Conservation (phyloP, 23 tunicate species). For the Ciona savignyi region DNA sequence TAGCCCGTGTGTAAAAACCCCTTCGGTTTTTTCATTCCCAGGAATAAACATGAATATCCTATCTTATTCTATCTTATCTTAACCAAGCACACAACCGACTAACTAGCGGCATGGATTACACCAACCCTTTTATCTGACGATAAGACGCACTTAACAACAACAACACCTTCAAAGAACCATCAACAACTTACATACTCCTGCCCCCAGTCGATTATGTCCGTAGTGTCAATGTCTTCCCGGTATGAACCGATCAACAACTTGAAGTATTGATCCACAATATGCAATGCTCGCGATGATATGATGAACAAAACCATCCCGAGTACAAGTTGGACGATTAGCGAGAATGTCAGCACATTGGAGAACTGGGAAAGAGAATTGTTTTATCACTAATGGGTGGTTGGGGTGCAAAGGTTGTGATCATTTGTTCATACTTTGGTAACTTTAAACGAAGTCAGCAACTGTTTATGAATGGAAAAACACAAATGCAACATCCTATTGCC, state of each 20-base stretch:
- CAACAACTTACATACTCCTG: slow-evolving; percentile 31
- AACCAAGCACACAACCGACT: neutral
- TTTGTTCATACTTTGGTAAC: too few species aligned
- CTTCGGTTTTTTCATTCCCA: too few species aligned
- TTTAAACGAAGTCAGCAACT: too few species aligned
- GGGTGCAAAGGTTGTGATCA: too few species aligned
- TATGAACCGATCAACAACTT: slow-evolving; percentile 26
- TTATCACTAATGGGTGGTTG: too few species aligned
- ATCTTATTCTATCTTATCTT: neutral
- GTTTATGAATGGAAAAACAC: too few species aligned
- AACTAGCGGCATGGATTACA: too few species aligned
- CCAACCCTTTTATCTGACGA: too few species aligned
- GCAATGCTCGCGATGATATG: slow-evolving; percentile 12
- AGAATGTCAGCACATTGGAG: slow-evolving; percentile 24
- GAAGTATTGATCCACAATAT: slow-evolving; percentile 12
- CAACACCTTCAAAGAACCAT: neutral
- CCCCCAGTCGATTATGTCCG: slow-evolving; percentile 50
- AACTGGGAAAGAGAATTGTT: slow-evolving; percentile 19
- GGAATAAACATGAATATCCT: too few species aligned
- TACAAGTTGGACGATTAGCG: slow-evolving; percentile 28
- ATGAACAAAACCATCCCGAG: slow-evolving; percentile 23
- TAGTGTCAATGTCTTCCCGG: slow-evolving; percentile 47
- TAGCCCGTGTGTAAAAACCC: too few species aligned
- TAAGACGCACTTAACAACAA: neutral
- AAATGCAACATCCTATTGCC: too few species aligned